These are phyloP conservation scores for Ricordea florida DNA, from an alignment of 92 coral and sea anemone genomes.

Conservation along the genomic window DNA sequence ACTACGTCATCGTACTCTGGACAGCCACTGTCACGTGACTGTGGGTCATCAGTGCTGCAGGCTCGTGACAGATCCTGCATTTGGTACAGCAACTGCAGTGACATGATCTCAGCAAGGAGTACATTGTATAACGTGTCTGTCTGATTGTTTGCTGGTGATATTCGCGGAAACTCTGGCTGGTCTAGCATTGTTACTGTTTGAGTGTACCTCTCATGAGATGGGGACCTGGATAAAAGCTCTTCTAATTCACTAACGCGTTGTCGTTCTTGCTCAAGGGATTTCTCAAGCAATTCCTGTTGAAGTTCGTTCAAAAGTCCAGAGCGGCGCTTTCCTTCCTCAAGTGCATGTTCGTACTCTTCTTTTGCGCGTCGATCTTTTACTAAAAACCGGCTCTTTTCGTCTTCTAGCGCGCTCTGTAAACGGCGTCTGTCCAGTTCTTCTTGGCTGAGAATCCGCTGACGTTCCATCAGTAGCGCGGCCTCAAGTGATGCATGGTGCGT, in stretches of 20 bases:
- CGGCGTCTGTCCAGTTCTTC: slow-evolving; percentile 65
- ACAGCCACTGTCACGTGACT: slow-evolving; percentile 92
- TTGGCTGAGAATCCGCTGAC: slow-evolving; percentile 17
- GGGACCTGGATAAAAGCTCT: slow-evolving; percentile 32
- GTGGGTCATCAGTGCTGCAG: slow-evolving; percentile 55
- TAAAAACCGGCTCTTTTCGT: slow-evolving; percentile 65
- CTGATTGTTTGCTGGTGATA: slow-evolving; percentile 47
- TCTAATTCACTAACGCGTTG: slow-evolving; percentile 23
- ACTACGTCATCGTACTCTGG: slow-evolving; percentile 84
- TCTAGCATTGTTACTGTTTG: slow-evolving; percentile 32
- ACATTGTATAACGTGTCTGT: slow-evolving; percentile 83
- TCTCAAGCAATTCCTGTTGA: slow-evolving; percentile 63
- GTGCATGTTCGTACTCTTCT: slow-evolving; percentile 53
- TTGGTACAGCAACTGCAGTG: slow-evolving; percentile 84
- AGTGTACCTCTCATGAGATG: slow-evolving; percentile 41
- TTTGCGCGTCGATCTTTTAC: slow-evolving; percentile 61
- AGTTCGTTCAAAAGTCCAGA: slow-evolving; percentile 10
- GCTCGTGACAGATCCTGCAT: slow-evolving; percentile 90
- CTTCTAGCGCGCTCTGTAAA: slow-evolving; percentile 60
- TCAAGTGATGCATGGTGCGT: slow-evolving; percentile 56
- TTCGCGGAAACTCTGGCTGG: slow-evolving; percentile 34
- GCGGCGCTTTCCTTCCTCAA: slow-evolving; percentile 57
- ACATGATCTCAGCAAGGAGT: slow-evolving; percentile 88
- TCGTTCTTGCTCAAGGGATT: slow-evolving; percentile 55
- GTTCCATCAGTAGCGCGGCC: slow-evolving; percentile 55